phyloP scores from a whole-genome alignment of 2,113 vertebrate species.

The Myodes glareolus region DNA sequence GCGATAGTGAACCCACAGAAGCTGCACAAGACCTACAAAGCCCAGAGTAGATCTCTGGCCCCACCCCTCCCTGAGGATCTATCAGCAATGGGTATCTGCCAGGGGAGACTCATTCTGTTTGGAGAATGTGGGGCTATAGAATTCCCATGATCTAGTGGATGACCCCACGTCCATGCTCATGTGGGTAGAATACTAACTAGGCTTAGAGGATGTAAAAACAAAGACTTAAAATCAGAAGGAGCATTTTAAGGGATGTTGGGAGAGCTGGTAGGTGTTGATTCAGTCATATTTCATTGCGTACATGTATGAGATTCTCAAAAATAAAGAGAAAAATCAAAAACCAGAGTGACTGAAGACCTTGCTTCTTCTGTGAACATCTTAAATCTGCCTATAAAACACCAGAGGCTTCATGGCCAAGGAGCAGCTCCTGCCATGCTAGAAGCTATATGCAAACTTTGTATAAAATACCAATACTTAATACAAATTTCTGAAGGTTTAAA shows the following conservation, averaged over 20 bases:
- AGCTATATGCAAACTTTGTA: neutral
- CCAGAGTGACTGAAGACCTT: neutral
- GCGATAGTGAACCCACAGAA: neutral
- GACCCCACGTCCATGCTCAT: no score
- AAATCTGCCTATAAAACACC: neutral
- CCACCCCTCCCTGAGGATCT: neutral
- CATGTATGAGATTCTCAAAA: neutral
- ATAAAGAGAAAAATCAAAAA: neutral
- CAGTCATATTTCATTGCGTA: neutral
- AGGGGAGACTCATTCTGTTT: neutral
- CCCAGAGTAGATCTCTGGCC: neutral
- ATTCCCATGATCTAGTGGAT: neutral
- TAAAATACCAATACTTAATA: neutral
- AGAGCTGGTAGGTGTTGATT: neutral
- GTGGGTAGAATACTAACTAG: neutral
- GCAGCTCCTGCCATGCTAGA: neutral
- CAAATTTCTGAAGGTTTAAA: conserved; percentile 29
- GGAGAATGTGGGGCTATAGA: neutral
- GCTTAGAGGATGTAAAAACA: neutral
- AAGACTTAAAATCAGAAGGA: neutral
- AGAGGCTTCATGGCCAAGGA: neutral
- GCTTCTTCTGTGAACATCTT: neutral
- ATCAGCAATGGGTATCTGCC: neutral
- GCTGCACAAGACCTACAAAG: neutral
- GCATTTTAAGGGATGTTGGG: neutral